Evolutionary conservation across 2,888 invertebrate species (phyloP).

Genomic region (Hymenopus coronatus): DNA sequence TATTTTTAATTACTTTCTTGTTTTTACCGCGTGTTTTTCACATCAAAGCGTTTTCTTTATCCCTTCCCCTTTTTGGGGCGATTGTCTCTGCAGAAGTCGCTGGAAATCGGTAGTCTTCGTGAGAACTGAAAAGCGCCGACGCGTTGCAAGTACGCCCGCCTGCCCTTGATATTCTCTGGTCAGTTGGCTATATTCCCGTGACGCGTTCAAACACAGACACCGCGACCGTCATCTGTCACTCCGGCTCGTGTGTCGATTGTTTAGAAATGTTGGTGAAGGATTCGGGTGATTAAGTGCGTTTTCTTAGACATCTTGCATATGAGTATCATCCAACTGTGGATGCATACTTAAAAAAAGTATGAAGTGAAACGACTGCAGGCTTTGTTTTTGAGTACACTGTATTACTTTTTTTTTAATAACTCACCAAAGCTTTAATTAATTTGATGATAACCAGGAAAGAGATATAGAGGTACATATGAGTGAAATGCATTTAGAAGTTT

Average conservation of each 20-base stretch:
- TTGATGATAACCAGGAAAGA: too few species aligned
- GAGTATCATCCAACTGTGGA: too few species aligned
- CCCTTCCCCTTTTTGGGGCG: background rate
- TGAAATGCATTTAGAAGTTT: too few species aligned
- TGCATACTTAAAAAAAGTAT: too few species aligned
- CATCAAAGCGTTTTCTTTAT: background rate
- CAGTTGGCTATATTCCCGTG: background rate
- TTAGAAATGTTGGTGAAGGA: too few species aligned
- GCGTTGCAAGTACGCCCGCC: background rate
- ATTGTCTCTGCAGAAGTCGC: background rate
- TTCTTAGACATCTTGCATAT: too few species aligned
- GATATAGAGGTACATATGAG: too few species aligned
- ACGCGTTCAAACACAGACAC: background rate
- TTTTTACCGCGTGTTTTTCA: background rate
- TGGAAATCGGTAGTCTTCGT: background rate
- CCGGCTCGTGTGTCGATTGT: background rate
- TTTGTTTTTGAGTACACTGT: too few species aligned
- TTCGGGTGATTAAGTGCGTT: too few species aligned
- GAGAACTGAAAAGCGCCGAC: background rate
- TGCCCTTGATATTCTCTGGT: background rate
- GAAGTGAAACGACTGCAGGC: too few species aligned
- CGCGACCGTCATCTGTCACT: background rate
- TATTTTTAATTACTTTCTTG: background rate
- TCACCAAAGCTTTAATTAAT: too few species aligned
- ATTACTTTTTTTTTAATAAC: too few species aligned